phyloP scores from a whole-genome alignment of 2,888 invertebrate species.

The Cataglyphis livida region DNA sequence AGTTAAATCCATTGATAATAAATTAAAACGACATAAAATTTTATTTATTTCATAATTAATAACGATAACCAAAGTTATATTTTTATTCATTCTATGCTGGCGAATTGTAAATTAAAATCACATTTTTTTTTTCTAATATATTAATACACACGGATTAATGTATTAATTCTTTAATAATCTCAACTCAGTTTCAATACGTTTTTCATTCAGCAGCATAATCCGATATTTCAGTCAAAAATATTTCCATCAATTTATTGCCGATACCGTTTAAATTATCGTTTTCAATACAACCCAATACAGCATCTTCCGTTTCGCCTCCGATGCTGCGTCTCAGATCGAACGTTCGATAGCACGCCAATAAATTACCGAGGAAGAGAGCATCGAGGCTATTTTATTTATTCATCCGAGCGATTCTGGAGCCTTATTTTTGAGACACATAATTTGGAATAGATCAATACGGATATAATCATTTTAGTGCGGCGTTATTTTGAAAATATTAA shows the following conservation, averaged over 20 bases:
- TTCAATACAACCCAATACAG: conserved; percentile 25
- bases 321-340: conserved; percentile 56
- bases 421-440: conserved; percentile 57
- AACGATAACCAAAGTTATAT: background rate
- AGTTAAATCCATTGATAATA: conserved; percentile 36
- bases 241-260: conserved; percentile 12
- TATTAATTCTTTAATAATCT: conserved; percentile 23
- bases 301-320: conserved; percentile 36
- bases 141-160: background rate
- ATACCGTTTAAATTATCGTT: conserved; percentile 45
- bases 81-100: background rate
- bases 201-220: conserved; percentile 9
- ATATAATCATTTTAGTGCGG: conserved; percentile 73
- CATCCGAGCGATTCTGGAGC: conserved; percentile 68
- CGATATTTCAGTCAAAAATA: conserved; percentile 40
- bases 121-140: conserved; percentile 9
- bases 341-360: conserved; percentile 71
- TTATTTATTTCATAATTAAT: conserved; percentile 11
- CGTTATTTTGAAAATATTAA: conserved; percentile 77
- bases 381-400: conserved; percentile 75
- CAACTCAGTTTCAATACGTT: conserved; percentile 17
- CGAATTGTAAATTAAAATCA: conserved; percentile 29
- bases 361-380: conserved; percentile 70
- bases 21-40: conserved; percentile 19
- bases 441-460: conserved; percentile 72